Base-by-base conservation (phyloP, 1,140 invertebrate genomes). In the Drosophila kepulauana region DNA sequence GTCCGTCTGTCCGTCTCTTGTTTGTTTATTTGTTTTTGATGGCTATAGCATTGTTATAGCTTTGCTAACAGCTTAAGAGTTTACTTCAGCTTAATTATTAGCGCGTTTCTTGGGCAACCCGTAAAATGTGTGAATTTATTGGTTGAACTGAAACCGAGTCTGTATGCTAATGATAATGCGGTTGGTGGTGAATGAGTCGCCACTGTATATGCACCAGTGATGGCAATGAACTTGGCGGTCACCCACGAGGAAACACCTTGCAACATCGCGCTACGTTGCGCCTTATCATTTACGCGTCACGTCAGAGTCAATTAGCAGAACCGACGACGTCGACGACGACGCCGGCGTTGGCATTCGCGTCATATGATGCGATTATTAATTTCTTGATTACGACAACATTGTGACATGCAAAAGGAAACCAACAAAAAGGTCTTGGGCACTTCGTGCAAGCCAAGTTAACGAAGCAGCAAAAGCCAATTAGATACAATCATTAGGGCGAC, bases 401-500 rank as follows among this genome's bases (percentile, higher is more conserved):
- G 64, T 61, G 65, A 75, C 73, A 71, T 75, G 73, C 73, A 59
- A 58, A 71, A 73, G 62, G 63, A 15, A 35, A 25, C 11, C 11
- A 25, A 4, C 8, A 25, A 56, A 62, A 72, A 43, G 41, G 11
- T 13, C 41, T 43, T 43, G 41, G 41, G 11, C 41, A 43, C 41
- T 13, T 13, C 11, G 49, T 78, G 72, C 66, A 74, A 89, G 85
- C 85, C 86, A 85, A 78, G 81, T 85, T 88, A 88, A 89, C 85
- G 81, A 88, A 88, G 85, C 85, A 88, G 81, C 85, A 88, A 79
- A 25, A 74, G 85, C 85, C 85, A 88, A 88, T 88, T 88, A 88
- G 85, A 89, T 81, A 85, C 85, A 80, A 89, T 89, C 84, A 89
- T 88, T 76, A 89, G 54, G 52, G 54, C 48, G 41, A 38, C 54